These are phyloP conservation scores for Albula goreensis DNA, from an alignment of 2,113 vertebrate species.

Conservation along the genomic window DNA sequence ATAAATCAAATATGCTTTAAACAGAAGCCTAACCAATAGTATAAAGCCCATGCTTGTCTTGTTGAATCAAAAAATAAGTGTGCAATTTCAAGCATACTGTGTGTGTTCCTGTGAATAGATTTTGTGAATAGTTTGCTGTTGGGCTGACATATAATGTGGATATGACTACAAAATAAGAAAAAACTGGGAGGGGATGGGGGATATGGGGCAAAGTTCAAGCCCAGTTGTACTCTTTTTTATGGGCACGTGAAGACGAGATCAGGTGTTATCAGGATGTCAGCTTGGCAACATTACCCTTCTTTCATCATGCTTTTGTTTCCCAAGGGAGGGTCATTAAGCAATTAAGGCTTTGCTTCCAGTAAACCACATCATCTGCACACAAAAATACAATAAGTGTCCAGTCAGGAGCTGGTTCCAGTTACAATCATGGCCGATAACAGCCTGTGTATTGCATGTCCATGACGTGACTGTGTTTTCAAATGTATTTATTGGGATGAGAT, in stretches of 20 bases:
- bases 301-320: slow-evolving; percentile 9
- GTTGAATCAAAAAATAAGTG: not conserved
- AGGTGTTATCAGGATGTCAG: not conserved
- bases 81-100: no score
- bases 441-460: not conserved
- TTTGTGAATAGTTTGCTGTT: not conserved
- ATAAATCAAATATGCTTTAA: not conserved
- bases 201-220: no score
- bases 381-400: slow-evolving; percentile 18
- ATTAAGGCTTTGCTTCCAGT: not conserved
- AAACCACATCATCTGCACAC: slow-evolving; percentile 20
- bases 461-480: not conserved
- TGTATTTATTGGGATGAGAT: slow-evolving; percentile 11
- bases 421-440: not conserved
- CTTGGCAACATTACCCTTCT: not conserved
- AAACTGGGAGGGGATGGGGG: not conserved
- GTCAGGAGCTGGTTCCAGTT: not conserved
- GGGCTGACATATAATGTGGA: not conserved
- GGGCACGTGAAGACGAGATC: not conserved
- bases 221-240: not conserved
- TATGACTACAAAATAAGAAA: not conserved
- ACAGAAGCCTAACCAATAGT: not conserved
- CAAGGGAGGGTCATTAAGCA: slow-evolving; percentile 22
- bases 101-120: not conserved
- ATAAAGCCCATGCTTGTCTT: not conserved